Percentiles rank a stretch among this genome's conserved stretches.
Conservation (phyloP, 1,140 invertebrate species). For the Drosophila nebulosa region DNA sequence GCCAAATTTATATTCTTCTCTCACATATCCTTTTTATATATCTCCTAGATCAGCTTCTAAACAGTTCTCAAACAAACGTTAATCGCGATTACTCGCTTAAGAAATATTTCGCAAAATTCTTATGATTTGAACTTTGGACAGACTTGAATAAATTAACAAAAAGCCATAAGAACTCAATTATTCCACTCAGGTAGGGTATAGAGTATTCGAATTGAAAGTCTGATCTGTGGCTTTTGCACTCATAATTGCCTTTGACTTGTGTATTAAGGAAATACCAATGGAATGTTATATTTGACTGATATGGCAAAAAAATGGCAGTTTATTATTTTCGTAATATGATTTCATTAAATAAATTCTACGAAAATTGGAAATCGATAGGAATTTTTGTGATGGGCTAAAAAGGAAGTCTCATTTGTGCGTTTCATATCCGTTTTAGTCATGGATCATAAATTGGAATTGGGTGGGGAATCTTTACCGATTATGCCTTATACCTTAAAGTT, state of each 20-base stretch:
- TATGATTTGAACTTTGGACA: too few species aligned
- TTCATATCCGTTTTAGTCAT: not conserved
- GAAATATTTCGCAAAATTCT: too few species aligned
- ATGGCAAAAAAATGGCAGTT: not conserved
- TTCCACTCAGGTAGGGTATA: not conserved
- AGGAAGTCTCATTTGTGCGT: not conserved
- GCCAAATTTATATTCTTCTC: too few species aligned
- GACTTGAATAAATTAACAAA: too few species aligned
- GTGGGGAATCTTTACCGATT: not conserved
- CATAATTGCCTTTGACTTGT: not conserved
- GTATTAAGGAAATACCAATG: constrained; percentile 23
- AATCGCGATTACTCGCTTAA: too few species aligned
- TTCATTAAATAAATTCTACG: constrained; percentile 26
- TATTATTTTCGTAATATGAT: constrained; percentile 51
- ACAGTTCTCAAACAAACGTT: too few species aligned
- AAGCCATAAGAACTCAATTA: too few species aligned
- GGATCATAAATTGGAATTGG: not conserved
- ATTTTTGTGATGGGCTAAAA: not conserved
- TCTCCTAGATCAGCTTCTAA: too few species aligned
- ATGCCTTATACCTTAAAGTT: constrained; percentile 12
- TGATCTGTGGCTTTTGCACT: not conserved
- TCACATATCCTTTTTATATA: too few species aligned
- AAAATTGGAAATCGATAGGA: constrained; percentile 13
- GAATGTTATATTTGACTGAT: constrained; percentile 48
- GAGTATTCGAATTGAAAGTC: not conserved